phyloP scores from a whole-genome alignment of 2,888 invertebrate genomes.

The Epirrhoe tristata region DNA sequence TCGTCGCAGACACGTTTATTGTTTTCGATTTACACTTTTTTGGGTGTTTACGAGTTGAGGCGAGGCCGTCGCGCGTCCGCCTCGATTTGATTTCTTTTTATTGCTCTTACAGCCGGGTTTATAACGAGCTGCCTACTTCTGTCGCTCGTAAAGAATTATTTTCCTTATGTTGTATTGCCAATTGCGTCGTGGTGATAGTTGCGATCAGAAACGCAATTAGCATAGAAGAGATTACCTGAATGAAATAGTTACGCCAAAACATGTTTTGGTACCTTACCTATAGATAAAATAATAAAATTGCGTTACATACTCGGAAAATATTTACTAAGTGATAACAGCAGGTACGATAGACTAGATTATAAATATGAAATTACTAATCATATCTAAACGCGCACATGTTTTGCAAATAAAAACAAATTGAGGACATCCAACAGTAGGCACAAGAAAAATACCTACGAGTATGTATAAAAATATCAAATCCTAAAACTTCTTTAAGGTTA shows the following conservation, averaged over 20 bases:
- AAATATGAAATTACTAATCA: not conserved
- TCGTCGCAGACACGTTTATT: conserved; percentile 76
- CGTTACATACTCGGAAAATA: not conserved
- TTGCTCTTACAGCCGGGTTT: conserved; percentile 49
- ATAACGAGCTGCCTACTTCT: conserved; percentile 49
- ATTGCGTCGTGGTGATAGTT: conserved; percentile 43
- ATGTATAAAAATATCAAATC: not conserved
- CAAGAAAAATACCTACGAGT: not conserved
- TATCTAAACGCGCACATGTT: conserved; percentile 2
- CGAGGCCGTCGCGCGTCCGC: conserved; percentile 78
- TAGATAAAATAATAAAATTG: not conserved
- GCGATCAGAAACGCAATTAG: conserved; percentile 46
- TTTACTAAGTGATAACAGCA: not conserved
- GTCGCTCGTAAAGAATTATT: conserved; percentile 39
- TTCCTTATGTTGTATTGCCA: conserved; percentile 42
- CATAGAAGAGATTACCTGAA: conserved; percentile 49
- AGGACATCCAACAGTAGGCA: not conserved
- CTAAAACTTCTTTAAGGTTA: not conserved
- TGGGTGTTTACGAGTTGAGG: conserved; percentile 73
- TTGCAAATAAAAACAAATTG: not conserved
- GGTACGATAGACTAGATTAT: conserved; percentile 3
- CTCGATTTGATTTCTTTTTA: conserved; percentile 70
- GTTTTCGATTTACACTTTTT: conserved; percentile 78
- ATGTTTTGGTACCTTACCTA: conserved; percentile 34
- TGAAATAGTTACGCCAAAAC: conserved; percentile 39